Evolutionary conservation across 2,113 vertebrate genomes (phyloP).

Genomic region (Nymphicus hollandicus): DNA sequence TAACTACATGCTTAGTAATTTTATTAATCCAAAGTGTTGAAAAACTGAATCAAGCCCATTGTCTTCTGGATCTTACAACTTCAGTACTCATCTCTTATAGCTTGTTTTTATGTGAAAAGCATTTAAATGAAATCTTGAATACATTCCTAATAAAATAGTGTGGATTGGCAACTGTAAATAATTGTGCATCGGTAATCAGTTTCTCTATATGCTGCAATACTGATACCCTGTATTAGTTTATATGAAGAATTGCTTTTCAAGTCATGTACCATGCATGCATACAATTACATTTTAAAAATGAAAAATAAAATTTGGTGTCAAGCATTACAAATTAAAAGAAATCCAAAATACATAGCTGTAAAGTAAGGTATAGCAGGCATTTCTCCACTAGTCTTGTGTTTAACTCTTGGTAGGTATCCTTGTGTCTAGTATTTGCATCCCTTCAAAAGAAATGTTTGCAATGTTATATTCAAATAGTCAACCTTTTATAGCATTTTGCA

Average conservation of each 20-base stretch:
- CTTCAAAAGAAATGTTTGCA: neutral
- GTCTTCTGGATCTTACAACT: neutral
- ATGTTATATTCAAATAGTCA: neutral
- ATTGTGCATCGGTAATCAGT: rapidly evolving
- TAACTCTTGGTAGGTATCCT: neutral
- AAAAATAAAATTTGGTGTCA: neutral
- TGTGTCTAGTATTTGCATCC: neutral
- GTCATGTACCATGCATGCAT: neutral
- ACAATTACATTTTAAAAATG: neutral
- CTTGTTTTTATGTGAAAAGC: neutral
- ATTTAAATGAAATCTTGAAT: neutral
- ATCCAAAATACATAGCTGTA: neutral
- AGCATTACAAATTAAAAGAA: neutral
- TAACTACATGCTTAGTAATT: neutral
- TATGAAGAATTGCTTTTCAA: neutral
- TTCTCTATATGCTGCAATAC: neutral
- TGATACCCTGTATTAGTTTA: neutral
- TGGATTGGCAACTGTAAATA: neutral
- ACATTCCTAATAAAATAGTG: neutral
- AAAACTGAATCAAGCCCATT: neutral
- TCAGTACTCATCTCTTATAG: neutral
- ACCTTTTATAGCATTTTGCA: neutral
- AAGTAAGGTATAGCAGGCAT: neutral
- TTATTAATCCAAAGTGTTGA: neutral
- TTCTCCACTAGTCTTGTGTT: neutral